Percentiles rank a stretch among this genome's conserved stretches.
Conservation (phyloP, 2,113 vertebrate genomes). For the Hypomesus transpacificus region DNA sequence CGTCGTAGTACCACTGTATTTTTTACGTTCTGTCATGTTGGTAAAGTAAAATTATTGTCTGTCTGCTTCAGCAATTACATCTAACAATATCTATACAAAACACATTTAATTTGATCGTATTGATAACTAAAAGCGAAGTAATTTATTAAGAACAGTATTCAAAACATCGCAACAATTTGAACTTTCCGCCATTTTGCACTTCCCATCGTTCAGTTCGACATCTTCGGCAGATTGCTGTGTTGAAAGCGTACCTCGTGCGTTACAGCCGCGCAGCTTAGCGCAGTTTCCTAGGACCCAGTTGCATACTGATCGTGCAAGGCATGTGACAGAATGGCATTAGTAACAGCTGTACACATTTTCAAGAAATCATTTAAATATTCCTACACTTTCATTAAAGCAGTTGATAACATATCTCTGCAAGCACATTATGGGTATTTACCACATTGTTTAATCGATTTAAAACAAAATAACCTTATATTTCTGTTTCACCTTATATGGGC, state of each 20-base stretch:
- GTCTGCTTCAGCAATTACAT: not conserved
- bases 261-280: not conserved
- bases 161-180: slow-evolving; percentile 10
- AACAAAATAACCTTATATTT: no score
- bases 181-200: slow-evolving; percentile 52
- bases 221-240: not conserved
- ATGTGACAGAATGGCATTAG: no score
- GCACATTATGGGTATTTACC: no score
- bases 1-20: not conserved
- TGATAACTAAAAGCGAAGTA: not conserved
- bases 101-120: not conserved
- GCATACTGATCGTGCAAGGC: no score
- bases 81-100: not conserved
- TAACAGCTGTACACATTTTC: no score
- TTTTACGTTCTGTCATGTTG: slow-evolving; percentile 2
- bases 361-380: no score
- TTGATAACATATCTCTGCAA: no score
- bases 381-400: no score
- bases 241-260: slow-evolving; percentile 13
- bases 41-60: not conserved
- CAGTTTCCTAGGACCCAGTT: not conserved
- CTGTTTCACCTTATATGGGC: not conserved
- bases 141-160: not conserved
- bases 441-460: no score
- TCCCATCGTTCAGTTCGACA: slow-evolving; percentile 40